Evolutionary conservation across 2,113 vertebrate genomes (phyloP), one percentile per base, ranked within the genome.

Genomic region (Pavo muticus): DNA sequence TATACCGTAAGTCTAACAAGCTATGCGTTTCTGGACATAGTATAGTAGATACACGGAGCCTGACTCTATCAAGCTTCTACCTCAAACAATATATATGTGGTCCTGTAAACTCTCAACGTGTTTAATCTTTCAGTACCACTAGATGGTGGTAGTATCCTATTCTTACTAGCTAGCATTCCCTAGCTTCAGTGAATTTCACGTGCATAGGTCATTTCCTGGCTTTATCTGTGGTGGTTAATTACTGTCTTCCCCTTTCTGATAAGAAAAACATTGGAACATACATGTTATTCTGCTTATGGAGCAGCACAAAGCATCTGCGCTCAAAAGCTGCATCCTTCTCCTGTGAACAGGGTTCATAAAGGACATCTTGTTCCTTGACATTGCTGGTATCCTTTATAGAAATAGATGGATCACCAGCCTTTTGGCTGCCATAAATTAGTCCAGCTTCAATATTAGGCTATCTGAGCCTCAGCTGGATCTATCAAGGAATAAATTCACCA

Each of bases 81-180:
- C 39, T 81, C 27, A 78, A 73, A 16, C 1, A 2, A n/a, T 23
- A 11, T 17, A 2, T 4, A 5, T 1, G 0, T 6, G 35, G 21
- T 78, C 24, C 70, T 73, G 65, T 72, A 71, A 75, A 39, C 37
- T 37, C 57, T 40, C 32, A 57, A 74, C 29, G 39, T 74, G 52
- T 88, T 72, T 78, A 61, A 40, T 56, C 42, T 52, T 50, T 81
- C 4, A 0, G 3, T 44, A 29, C 93, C 95, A 45, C 95, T 95
- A 97, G 95, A 72, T 94, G 95, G 95, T 81, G 91, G 54, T 83
- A 88, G 76, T 32, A 75, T 27, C 44, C 69, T 72, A 10, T 27
- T 61, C 82, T 90, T 84, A 16, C 45, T 70, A 40, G 40, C 71
- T 42, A 4, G 61, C 57, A 14, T 4, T 24, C 47, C 20, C 57